Evolutionary conservation across 2,888 invertebrate species (phyloP).

Genomic region (Trachelus stipa): DNA sequence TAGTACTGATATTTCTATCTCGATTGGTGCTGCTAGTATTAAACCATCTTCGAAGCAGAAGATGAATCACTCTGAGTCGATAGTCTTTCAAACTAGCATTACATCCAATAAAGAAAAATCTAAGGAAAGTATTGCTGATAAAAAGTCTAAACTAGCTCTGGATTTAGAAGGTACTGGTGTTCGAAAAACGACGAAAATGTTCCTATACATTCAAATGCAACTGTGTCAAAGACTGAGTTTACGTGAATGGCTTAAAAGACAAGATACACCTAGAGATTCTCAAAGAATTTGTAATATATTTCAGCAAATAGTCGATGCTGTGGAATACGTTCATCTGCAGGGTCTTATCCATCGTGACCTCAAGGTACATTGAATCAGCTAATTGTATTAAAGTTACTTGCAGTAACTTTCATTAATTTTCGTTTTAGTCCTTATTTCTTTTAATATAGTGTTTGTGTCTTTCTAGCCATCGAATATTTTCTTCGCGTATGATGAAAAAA

Average conservation of each 20-base stretch:
- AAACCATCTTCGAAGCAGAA: not conserved
- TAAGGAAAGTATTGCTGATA: constrained; percentile 19
- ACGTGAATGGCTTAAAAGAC: constrained; percentile 84
- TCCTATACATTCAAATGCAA: constrained; percentile 98
- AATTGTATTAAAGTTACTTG: constrained; percentile 4
- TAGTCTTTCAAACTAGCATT: not conserved
- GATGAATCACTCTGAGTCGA: not conserved
- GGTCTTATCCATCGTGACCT: constrained; percentile 96
- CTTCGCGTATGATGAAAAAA: constrained; percentile 88
- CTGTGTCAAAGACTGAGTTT: constrained; percentile 89
- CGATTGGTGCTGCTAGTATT: not conserved
- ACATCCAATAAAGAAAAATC: not conserved
- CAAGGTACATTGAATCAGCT: constrained; percentile 75
- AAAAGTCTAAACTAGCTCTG: constrained; percentile 29
- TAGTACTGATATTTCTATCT: not conserved
- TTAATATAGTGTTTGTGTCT: not conserved
- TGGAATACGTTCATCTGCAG: constrained; percentile 93
- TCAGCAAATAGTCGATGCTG: constrained; percentile 92
- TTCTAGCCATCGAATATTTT: constrained; percentile 88
- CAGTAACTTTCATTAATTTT: not conserved
- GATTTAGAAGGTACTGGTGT: not conserved
- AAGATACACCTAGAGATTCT: constrained; percentile 50
- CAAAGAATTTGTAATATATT: constrained; percentile 77
- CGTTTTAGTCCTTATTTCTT: constrained; percentile 3
- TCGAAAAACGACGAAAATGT: constrained; percentile 70